Evolutionary conservation across 2,113 vertebrate genomes (phyloP).

Genomic region (Hypanus sabinus): DNA sequence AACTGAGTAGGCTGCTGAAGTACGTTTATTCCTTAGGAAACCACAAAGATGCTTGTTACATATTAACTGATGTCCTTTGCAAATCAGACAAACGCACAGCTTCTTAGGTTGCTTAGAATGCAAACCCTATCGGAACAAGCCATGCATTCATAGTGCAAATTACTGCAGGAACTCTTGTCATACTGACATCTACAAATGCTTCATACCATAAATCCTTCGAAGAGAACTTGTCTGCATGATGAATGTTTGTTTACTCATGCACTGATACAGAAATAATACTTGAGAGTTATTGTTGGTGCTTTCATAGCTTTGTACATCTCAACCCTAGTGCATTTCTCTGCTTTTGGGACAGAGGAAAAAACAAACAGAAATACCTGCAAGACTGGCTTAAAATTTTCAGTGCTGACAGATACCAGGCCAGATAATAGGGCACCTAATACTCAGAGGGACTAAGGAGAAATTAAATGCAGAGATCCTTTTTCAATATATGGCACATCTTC

Average conservation of each 20-base stretch:
- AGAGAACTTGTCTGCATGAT: not conserved
- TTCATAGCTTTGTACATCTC: not conserved
- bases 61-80: not conserved
- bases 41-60: not conserved
- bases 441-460: not conserved
- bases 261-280: not conserved
- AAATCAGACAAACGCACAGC: not conserved
- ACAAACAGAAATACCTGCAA: not conserved
- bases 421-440: not conserved
- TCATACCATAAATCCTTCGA: not conserved
- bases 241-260: not conserved
- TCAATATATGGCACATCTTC: not conserved
- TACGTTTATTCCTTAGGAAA: not conserved
- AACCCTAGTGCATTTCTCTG: not conserved
- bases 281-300: not conserved
- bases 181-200: not conserved
- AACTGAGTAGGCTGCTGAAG: not conserved
- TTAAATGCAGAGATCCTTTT: not conserved
- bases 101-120: not conserved
- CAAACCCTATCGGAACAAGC: not conserved
- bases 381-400: not conserved
- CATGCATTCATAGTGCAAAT: not conserved
- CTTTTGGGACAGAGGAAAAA: not conserved
- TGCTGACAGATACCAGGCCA: not conserved
- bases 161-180: not conserved